Conservation (phyloP, 2,888 invertebrate species). For the Drosophila mimetica region DNA sequence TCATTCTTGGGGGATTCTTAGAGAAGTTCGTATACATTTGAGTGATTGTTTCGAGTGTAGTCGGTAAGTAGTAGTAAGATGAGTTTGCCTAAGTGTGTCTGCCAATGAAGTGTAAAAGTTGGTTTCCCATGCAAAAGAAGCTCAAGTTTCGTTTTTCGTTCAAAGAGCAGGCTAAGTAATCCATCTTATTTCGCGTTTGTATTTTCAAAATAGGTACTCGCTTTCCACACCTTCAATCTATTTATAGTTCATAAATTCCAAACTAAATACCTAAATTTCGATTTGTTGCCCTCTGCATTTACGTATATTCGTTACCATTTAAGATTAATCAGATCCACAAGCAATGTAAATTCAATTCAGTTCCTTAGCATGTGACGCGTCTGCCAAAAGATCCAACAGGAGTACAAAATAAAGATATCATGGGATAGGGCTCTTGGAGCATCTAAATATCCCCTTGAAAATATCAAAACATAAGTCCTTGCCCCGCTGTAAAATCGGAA, state of each 20-base stretch:
- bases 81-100: constrained; percentile 27
- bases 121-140: constrained; percentile 55
- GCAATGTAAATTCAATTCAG: constrained; percentile 81
- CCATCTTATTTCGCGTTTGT: constrained; percentile 27
- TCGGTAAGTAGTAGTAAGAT: constrained; percentile 55
- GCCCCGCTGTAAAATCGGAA: constrained; percentile 26
- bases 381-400: constrained; percentile 19
- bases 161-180: constrained; percentile 39
- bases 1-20: constrained; percentile 58
- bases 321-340: constrained; percentile 48
- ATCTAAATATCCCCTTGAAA: constrained; percentile 10
- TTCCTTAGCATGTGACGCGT: constrained; percentile 57
- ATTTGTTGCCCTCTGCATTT: constrained; percentile 75
- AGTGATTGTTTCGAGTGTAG: constrained; percentile 76
- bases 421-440: constrained; percentile 35
- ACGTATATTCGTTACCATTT: constrained; percentile 81
- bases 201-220: constrained; percentile 44
- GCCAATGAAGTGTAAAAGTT: constrained; percentile 50
- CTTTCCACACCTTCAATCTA: constrained; percentile 40
- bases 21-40: constrained; percentile 82
- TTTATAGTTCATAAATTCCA: constrained; percentile 36
- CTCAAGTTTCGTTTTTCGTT: constrained; percentile 55
- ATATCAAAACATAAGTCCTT: not conserved
- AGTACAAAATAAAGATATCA: constrained; percentile 5
- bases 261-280: constrained; percentile 70